These are phyloP conservation scores for Parazoanthus darwini DNA, from an alignment of 92 coral and sea anemone species.

Conservation along the genomic window DNA sequence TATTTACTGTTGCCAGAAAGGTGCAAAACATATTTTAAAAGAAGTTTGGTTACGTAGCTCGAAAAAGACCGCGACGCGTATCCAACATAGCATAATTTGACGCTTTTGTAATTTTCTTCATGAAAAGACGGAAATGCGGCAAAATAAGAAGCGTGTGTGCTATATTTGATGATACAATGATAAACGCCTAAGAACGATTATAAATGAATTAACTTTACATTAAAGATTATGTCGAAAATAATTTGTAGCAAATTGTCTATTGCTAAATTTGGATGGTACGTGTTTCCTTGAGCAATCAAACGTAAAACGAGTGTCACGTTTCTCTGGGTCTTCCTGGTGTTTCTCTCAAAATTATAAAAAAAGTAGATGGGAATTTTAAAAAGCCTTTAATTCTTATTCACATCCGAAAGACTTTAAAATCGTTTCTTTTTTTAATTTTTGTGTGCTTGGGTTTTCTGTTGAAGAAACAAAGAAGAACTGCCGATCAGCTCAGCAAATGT, in stretches of 20 bases:
- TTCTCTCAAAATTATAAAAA: no score
- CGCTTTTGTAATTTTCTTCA: background rate
- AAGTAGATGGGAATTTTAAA: background rate
- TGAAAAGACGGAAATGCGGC: background rate
- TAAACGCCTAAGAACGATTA: background rate
- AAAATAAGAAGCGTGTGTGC: background rate
- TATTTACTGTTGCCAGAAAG: background rate
- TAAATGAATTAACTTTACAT: background rate
- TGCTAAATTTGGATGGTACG: background rate
- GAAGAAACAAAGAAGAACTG: background rate
- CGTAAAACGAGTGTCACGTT: background rate
- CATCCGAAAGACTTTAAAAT: no score
- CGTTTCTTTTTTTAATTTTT: no score
- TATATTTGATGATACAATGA: background rate
- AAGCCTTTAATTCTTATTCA: background rate
- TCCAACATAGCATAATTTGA: no score
- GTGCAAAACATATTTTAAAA: background rate
- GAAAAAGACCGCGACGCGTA: background rate
- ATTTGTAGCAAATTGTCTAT: no score
- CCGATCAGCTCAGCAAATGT: no score
- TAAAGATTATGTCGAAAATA: no score
- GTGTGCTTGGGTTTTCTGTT: no score
- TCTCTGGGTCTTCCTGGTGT: background rate
- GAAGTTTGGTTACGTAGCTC: background rate
- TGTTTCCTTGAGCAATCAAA: background rate